Base-by-base conservation (phyloP, 2,888 invertebrate genomes). In the Lithophane ornitopus region DNA sequence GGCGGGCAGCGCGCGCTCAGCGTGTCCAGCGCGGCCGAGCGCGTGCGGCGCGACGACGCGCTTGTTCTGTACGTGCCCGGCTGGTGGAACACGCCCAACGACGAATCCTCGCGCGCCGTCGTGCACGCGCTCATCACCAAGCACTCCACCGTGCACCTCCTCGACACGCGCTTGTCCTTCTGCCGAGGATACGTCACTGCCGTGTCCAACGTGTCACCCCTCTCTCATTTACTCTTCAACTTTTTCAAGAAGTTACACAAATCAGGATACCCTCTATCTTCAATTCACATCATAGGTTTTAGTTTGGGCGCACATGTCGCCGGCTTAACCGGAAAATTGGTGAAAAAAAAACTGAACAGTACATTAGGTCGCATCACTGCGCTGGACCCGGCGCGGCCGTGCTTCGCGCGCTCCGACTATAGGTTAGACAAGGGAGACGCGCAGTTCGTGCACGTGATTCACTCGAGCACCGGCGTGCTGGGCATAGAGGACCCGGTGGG, bases 221-320 rank as follows among this genome's bases (percentile, higher is more conserved):
- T 95, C 4, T 92, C 94, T 0, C 89, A 92, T 26, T 90, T 91
- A 3, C 85, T 95, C 6, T 94, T 88, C 84, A 85, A 81, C 34
- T 92, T 95, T 71, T 87, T 95, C 16, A 90, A 88, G 69, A 92
- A 90, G 14, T 75, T 95, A 0, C 83, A 90, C 75, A 82, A 85
- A 3, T 85, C 88, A 26, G 94, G 96, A 1, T 92, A 95, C 19
- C 93, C 95, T 0, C 87, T 96, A 0, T 91, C 95, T 0, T 94
- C 95, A 19, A 93, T 97, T 39, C 97, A 97, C 87, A 88, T 97
- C 34, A 96, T 97, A 74, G 97, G 97, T 11, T 97, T 97, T 93
- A 97, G 97, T 81, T 91, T 97, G 26, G 97, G 97, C 4, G 97
- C 97, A 0, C 97, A 97, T 88, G 97, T 97, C 0, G 97, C 97